A percentile compares a stretch with the other conserved stretches of the same genome.
Conservation (phyloP, 2,113 vertebrate species). For the Alethe diademata region DNA sequence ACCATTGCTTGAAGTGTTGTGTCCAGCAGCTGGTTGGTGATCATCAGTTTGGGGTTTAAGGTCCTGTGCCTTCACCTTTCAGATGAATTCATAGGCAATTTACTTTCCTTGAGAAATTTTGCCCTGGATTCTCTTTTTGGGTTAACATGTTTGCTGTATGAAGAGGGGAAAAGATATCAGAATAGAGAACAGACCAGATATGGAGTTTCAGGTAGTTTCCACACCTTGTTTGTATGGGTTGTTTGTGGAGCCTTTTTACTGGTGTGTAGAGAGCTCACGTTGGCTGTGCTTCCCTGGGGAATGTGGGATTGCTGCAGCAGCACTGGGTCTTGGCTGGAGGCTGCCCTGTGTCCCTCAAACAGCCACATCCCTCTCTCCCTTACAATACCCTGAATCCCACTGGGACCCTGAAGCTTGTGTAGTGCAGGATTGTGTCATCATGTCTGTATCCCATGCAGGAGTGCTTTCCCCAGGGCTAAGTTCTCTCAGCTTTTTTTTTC, state of each 20-base stretch:
- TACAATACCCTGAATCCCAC: not conserved
- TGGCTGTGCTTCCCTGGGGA: not conserved
- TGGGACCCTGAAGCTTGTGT: rapidly evolving
- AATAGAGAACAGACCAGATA: not conserved
- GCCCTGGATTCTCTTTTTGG: not conserved
- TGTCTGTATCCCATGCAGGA: not conserved
- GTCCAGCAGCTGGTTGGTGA: not conserved
- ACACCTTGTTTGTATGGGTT: not conserved
- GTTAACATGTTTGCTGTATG: rapidly evolving
- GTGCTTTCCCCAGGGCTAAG: not conserved
- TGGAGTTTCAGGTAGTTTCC: not conserved
- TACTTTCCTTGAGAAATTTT: not conserved
- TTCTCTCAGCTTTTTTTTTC: not conserved
- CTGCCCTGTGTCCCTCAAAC: not conserved
- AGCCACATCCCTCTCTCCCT: rapidly evolving
- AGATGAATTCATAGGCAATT: not conserved
- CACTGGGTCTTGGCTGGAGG: not conserved
- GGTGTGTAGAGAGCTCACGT: not conserved
- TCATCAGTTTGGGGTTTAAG: not conserved
- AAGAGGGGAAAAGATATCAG: not conserved
- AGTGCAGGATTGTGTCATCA: not conserved
- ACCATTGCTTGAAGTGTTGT: not conserved
- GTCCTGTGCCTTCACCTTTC: not conserved
- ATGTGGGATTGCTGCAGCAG: not conserved
- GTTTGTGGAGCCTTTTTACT: not conserved